These are phyloP conservation scores for Lordiphosa clarofinis DNA, from an alignment of 1,140 invertebrate species.

Conservation along the genomic window DNA sequence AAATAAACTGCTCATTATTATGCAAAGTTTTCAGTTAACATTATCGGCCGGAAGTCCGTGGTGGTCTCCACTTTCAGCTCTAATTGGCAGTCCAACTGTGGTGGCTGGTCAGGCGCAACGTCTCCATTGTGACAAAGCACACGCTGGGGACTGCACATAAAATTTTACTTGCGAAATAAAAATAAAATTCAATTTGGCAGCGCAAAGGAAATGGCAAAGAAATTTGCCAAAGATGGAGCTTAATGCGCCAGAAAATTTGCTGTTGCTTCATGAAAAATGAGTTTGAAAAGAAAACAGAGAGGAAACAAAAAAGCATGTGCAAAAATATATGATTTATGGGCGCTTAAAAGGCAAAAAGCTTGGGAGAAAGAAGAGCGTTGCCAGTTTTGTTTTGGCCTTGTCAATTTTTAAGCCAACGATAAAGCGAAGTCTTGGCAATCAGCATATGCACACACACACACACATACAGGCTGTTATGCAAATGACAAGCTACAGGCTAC, in stretches of 20 bases:
- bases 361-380: constrained; percentile 14
- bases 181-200: constrained; percentile 36
- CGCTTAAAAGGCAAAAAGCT: constrained; percentile 15
- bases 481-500: constrained; percentile 32
- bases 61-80: constrained; percentile 13
- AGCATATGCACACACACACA: constrained; percentile 56
- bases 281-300: constrained; percentile 8
- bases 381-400: constrained; percentile 40
- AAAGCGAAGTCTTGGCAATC: constrained; percentile 54
- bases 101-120: constrained; percentile 9
- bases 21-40: constrained; percentile 62
- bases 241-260: constrained; percentile 57
- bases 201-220: constrained; percentile 1
- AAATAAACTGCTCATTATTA: constrained; percentile 73
- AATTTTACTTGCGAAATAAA: constrained; percentile 34
- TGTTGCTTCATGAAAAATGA: constrained; percentile 53
- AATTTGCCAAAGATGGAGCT: constrained; percentile 37
- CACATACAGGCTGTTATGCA: constrained; percentile 27
- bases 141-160: constrained; percentile 59
- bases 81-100: constrained; percentile 34
- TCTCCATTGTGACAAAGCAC: constrained; percentile 34
- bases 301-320: constrained; percentile 10
- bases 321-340: constrained; percentile 62
- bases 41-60: constrained; percentile 35
- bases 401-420: constrained; percentile 36